Base-by-base conservation (phyloP, 1,140 invertebrate species). In the Ephestia elutella region DNA sequence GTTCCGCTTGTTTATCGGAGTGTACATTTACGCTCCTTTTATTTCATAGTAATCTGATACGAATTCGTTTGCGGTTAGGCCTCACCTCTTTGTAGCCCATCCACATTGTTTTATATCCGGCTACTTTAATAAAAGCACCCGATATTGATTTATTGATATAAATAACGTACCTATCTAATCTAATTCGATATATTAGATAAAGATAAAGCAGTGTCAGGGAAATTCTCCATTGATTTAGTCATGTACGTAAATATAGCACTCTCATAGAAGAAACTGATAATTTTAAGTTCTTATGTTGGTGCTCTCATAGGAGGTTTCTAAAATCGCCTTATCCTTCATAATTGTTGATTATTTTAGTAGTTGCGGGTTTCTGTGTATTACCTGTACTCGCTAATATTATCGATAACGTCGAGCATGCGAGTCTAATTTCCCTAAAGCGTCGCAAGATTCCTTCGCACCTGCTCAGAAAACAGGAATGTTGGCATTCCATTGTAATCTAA, bases 1-100 rank as follows among this genome's bases (percentile, higher is more conserved):
- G 74, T 74, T 73, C 71, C 68, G 68, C 68, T 71, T 80, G 75
- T 73, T 75, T 78, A 80, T 78, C 75, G 65, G 73, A 73, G 66
- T 80, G 73, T 79, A 55, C 63, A 65, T 75, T 75, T 77, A 77
- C 74, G 73, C 70, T 77, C 73, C 68, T 82, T 80, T 80, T 77
- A 75, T 72, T 80, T 70, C 59, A 71, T 64, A 71, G 75, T 75
- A 71, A 78, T 70, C 57, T 56, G 70, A 78, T 70, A 70, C 71
- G 32, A 56, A 61, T 69, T 50, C 49, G 49, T 28, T 63, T 74
- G 66, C 57, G 68, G 64, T 71, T 65, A 56, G 49, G 56, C 57
- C 57, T 56, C 54, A 57, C 54, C 65, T 68, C 63, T 64, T 70
- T 73, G 58, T 65, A 49, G 25, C 28, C 35, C 15, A 44, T 44